Evolutionary conservation across 2,797 vertebrate species (phyloP).

Genomic region (Lutjanus argentimaculatus): DNA sequence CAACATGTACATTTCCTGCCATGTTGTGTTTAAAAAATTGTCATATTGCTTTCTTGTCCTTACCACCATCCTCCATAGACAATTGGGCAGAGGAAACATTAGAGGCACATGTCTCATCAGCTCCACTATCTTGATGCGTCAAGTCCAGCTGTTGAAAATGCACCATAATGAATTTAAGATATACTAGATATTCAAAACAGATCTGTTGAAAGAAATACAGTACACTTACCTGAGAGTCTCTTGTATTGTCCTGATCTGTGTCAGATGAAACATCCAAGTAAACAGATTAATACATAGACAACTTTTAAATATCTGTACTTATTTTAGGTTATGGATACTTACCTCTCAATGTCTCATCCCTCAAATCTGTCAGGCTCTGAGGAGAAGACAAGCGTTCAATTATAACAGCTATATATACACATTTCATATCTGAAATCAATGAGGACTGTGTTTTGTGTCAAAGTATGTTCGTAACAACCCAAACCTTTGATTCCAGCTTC

Average conservation of each 20-base stretch:
- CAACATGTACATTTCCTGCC: neutral
- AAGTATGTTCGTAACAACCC: neutral
- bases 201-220: neutral
- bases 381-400: slow-evolving; percentile 4
- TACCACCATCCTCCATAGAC: slow-evolving; percentile 39
- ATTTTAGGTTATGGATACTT: slow-evolving; percentile 5
- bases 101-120: slow-evolving; percentile 12
- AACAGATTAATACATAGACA: neutral
- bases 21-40: neutral
- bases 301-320: neutral
- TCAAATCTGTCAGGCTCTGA: slow-evolving; percentile 58
- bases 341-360: slow-evolving; percentile 59
- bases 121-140: neutral
- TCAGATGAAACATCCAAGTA: slow-evolving; percentile 4
- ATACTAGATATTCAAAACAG: neutral
- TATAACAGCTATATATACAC: neutral
- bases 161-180: neutral
- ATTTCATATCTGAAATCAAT: neutral
- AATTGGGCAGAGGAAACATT: neutral
- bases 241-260: slow-evolving; percentile 54
- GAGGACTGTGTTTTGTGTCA: neutral
- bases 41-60: slow-evolving; percentile 1
- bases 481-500: slow-evolving; percentile 62
- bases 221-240: slow-evolving; percentile 49
- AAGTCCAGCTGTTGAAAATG: slow-evolving; percentile 58